A percentile compares a stretch with the other conserved stretches of the same genome.
Evolutionary conservation across 2,888 invertebrate species (phyloP).

Genomic region (Ectropis crepuscularia): DNA sequence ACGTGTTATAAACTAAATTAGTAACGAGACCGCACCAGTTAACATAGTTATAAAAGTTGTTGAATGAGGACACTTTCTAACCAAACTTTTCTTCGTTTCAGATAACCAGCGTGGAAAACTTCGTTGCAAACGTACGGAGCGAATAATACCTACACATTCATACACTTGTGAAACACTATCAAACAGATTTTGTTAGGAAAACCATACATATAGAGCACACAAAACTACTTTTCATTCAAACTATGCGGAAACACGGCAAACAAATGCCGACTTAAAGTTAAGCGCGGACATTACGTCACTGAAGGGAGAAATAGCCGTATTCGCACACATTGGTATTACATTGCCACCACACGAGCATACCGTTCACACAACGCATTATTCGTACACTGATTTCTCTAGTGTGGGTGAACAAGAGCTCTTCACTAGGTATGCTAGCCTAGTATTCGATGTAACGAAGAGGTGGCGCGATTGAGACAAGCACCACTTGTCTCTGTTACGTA

Average conservation of each 20-base stretch:
- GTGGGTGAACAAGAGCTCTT: conserved; percentile 57
- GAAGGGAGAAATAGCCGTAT: conserved; percentile 54
- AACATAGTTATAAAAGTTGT: conserved; percentile 8
- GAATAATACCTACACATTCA: conserved; percentile 50
- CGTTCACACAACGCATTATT: conserved; percentile 41
- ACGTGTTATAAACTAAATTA: neutral
- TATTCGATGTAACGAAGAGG: conserved; percentile 75
- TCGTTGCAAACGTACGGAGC: conserved; percentile 56
- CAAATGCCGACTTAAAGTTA: conserved; percentile 63
- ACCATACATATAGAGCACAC: conserved; percentile 53
- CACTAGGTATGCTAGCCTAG: conserved; percentile 61
- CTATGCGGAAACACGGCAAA: conserved; percentile 65
- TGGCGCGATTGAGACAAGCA: conserved; percentile 63
- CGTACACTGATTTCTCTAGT: conserved; percentile 50
- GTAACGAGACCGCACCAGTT: neutral
- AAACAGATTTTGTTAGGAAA: conserved; percentile 65
- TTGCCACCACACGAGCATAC: conserved; percentile 43
- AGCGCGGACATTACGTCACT: conserved; percentile 64
- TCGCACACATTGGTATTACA: conserved; percentile 45
- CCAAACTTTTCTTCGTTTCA: conserved; percentile 57
- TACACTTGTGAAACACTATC: conserved; percentile 54
- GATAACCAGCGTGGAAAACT: conserved; percentile 54
- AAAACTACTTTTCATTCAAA: conserved; percentile 72
- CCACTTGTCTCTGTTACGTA: conserved; percentile 65
- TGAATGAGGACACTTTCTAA: conserved; percentile 15